These are phyloP conservation scores for Bugulina stolonifera DNA, from an alignment of 2,888 invertebrate genomes.

Conservation along the genomic window DNA sequence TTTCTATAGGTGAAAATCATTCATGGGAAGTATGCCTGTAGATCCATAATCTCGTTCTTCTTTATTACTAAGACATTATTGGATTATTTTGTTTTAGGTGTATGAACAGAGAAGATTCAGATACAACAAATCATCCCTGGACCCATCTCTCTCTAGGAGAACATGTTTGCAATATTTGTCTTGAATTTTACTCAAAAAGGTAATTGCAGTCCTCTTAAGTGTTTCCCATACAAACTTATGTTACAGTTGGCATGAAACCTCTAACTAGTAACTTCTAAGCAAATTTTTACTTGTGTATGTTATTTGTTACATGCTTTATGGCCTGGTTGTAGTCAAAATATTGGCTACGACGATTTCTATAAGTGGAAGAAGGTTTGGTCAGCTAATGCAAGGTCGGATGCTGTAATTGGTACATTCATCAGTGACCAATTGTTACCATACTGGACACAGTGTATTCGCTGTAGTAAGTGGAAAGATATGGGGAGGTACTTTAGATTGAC, in stretches of 20 bases:
- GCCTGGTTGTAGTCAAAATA: conserved; percentile 35
- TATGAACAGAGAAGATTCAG: conserved; percentile 2
- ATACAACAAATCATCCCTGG: conserved; percentile 40
- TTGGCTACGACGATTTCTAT: conserved; percentile 38
- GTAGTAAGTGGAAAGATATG: conserved; percentile 52
- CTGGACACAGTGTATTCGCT: conserved; percentile 52
- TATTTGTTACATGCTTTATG: too few species aligned
- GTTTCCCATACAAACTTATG: too few species aligned
- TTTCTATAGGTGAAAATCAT: too few species aligned
- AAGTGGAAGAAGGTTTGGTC: conserved; percentile 49
- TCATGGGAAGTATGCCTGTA: too few species aligned
- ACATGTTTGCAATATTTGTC: conserved; percentile 55
- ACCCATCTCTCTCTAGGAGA: conserved; percentile 53
- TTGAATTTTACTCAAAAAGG: conserved; percentile 52
- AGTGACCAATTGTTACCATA: conserved; percentile 49
- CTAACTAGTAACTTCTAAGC: too few species aligned
- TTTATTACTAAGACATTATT: too few species aligned
- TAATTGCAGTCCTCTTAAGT: too few species aligned
- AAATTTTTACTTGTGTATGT: too few species aligned
- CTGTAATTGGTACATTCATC: conserved; percentile 44
- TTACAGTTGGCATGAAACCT: too few species aligned
- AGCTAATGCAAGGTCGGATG: conserved; percentile 41
- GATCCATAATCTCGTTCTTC: too few species aligned
- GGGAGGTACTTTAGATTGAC: conserved; percentile 37
- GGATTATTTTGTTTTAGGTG: conserved; percentile 4